A percentile compares a stretch with the other conserved stretches of the same genome.
Conservation (phyloP, 2,797 vertebrate species). For the Neopelma chrysocephalum region DNA sequence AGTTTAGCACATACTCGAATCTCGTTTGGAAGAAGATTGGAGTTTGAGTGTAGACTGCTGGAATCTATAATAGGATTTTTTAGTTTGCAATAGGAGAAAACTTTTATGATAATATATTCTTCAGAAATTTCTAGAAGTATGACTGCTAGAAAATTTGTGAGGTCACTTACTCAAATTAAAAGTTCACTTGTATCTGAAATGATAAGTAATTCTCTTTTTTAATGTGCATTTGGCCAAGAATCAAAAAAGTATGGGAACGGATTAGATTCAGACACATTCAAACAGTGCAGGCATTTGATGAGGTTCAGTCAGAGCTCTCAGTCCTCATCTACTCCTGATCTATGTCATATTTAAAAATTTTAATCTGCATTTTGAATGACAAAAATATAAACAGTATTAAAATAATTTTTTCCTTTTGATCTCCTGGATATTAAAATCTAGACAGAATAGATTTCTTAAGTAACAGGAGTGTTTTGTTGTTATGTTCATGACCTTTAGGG, state of each 20-base stretch:
- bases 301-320: not conserved
- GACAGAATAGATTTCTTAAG: not conserved
- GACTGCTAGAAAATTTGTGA: not conserved
- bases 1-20: not conserved
- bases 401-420: not conserved
- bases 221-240: not conserved
- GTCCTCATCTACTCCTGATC: not conserved
- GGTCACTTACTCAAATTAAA: not conserved
- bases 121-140: not conserved
- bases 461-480: not conserved
- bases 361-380: not conserved
- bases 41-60: not conserved
- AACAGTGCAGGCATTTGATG: not conserved
- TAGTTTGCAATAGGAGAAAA: not conserved
- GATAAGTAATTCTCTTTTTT: not conserved
- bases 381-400: not conserved
- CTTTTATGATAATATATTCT: not conserved
- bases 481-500: not conserved
- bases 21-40: not conserved
- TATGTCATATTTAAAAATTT: not conserved
- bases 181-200: not conserved
- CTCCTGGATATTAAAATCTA: not conserved
- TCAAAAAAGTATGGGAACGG: not conserved
- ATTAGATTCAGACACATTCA: not conserved
- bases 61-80: not conserved